Conservation (phyloP, 2,888 invertebrate genomes). For the Penaeus monodon region DNA sequence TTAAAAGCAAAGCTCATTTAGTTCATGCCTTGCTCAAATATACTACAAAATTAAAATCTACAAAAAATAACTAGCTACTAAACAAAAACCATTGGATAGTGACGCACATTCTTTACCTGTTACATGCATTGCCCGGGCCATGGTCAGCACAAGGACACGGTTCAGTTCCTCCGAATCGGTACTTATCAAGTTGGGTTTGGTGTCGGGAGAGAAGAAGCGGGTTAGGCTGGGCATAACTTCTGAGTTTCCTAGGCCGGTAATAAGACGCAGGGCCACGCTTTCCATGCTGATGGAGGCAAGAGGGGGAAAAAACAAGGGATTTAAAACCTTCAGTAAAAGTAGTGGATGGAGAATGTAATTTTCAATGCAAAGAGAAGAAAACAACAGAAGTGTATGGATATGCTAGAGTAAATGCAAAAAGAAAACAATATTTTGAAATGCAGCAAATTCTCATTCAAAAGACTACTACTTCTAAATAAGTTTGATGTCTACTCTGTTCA, state of each 20-base stretch:
- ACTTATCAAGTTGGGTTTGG: constrained; percentile 78
- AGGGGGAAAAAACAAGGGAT: not conserved
- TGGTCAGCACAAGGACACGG: constrained; percentile 89
- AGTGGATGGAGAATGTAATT: too few relatives aligned
- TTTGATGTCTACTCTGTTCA: too few relatives aligned
- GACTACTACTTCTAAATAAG: too few relatives aligned
- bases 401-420: too few relatives aligned
- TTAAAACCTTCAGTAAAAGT: not conserved
- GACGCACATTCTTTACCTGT: constrained; percentile 76
- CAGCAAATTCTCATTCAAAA: too few relatives aligned
- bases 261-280: constrained; percentile 87
- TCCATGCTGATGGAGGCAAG: constrained; percentile 77
- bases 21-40: too few relatives aligned
- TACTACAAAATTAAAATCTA: not conserved
- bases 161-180: constrained; percentile 96
- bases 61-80: not conserved
- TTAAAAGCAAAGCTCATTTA: too few relatives aligned
- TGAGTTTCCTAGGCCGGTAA: constrained; percentile 90
- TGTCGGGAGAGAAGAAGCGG: constrained; percentile 89
- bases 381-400: too few relatives aligned
- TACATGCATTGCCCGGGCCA: constrained; percentile 93
- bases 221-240: constrained; percentile 95
- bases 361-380: too few relatives aligned
- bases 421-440: too few relatives aligned
- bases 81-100: not conserved